phyloP scores from a whole-genome alignment of 64 coral and sea anemone genomes.

The Cladopsammia gracilis region DNA sequence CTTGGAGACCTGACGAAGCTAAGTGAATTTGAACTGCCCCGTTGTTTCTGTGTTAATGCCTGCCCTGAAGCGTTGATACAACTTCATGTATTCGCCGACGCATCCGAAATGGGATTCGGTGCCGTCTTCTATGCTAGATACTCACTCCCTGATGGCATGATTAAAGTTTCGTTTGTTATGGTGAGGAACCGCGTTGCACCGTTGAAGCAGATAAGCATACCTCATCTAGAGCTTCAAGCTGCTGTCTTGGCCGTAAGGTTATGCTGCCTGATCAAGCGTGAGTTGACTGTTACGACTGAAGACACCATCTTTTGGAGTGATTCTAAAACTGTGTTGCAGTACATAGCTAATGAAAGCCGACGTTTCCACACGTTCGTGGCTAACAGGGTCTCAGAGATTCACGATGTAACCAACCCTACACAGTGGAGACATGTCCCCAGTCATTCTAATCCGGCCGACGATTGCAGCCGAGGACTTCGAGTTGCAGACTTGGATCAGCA shows the following conservation, averaged over 20 bases:
- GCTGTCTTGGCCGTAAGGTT: slow-evolving; percentile 67
- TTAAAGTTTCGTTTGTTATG: slow-evolving; percentile 55
- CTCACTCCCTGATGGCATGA: slow-evolving; percentile 23
- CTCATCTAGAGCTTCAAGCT: slow-evolving; percentile 65
- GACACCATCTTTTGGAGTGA: slow-evolving; percentile 56
- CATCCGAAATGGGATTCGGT: slow-evolving; percentile 30
- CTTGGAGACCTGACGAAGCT: too few species aligned
- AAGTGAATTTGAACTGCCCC: too few species aligned
- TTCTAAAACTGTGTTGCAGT: slow-evolving; percentile 51
- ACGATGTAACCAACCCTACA: background rate
- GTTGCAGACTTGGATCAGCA: slow-evolving; percentile 16
- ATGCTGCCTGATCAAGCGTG: slow-evolving; percentile 41
- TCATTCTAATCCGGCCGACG: slow-evolving; percentile 19
- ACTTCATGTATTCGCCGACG: too few species aligned
- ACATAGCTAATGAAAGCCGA: slow-evolving; percentile 38
- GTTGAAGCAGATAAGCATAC: slow-evolving; percentile 55
- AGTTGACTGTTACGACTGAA: slow-evolving; percentile 23
- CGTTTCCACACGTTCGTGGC: slow-evolving; percentile 73
- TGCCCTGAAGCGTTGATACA: too few species aligned
- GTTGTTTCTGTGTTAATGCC: too few species aligned
- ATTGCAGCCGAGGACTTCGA: slow-evolving; percentile 26
- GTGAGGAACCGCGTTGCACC: slow-evolving; percentile 45
- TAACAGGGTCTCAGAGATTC: slow-evolving; percentile 55
- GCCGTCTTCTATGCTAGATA: slow-evolving; percentile 55
- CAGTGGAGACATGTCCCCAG: slow-evolving; percentile 37